phyloP scores from a whole-genome alignment of 1,140 invertebrate genomes.

The Drosophila equinoxialis region DNA sequence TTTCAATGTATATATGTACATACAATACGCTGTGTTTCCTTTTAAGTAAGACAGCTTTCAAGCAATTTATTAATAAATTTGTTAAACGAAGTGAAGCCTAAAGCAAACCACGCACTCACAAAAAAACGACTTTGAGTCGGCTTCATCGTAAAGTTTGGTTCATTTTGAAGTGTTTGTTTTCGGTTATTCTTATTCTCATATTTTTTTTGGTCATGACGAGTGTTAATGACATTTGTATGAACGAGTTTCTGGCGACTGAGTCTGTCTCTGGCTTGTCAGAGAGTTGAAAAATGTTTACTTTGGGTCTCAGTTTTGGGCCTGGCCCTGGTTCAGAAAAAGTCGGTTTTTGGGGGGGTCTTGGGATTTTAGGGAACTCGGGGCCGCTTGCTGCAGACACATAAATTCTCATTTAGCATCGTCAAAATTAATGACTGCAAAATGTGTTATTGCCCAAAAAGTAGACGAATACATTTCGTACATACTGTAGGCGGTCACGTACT shows the following conservation, averaged over 20 bases:
- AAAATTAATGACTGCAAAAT: constrained; percentile 77
- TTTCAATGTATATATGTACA: background rate
- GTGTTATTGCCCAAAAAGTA: constrained; percentile 33
- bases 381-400: constrained; percentile 72
- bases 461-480: constrained; percentile 24
- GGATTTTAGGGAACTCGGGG: background rate
- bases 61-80: constrained; percentile 50
- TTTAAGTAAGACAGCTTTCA: constrained; percentile 44
- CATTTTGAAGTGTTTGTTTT: constrained; percentile 17
- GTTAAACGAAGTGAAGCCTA: constrained; percentile 17
- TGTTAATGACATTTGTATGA: constrained; percentile 77
- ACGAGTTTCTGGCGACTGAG: constrained; percentile 49
- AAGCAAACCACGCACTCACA: constrained; percentile 29
- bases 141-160: constrained; percentile 21
- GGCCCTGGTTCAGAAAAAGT: constrained; percentile 40
- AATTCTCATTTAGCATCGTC: constrained; percentile 78
- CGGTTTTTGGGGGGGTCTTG: background rate
- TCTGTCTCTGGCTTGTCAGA: constrained; percentile 43
- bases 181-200: constrained; percentile 10
- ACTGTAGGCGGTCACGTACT: constrained; percentile 28
- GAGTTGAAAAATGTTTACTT: constrained; percentile 66
- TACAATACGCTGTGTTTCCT: constrained; percentile 26
- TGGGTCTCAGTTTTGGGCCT: constrained; percentile 55
- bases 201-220: constrained; percentile 44
- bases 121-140: background rate